A percentile compares a stretch with the other conserved stretches of the same genome.
Conservation (phyloP, 2,797 vertebrate genomes). For the Xenopus petersii region DNA sequence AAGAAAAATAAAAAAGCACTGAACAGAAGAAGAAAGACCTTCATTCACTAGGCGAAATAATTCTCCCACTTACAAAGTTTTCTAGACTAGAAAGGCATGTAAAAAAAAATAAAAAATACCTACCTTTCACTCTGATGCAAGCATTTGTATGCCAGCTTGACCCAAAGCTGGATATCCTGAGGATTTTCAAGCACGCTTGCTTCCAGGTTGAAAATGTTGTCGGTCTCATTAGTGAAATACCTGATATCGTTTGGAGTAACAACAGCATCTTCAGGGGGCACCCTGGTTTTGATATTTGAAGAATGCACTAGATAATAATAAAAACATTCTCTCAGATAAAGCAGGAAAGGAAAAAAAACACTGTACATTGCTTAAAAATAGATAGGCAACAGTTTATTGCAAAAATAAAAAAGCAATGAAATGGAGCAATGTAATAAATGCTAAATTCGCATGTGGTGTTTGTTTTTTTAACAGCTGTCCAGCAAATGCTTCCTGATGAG, state of each 20-base stretch:
- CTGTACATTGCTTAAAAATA: too few relatives aligned
- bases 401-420: too few relatives aligned
- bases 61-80: conserved; percentile 40
- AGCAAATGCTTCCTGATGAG: too few relatives aligned
- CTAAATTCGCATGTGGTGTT: too few relatives aligned
- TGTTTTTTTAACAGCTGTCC: too few relatives aligned
- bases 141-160: conserved; percentile 93
- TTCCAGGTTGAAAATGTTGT: conserved; percentile 95
- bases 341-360: neutral
- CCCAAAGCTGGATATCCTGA: conserved; percentile 90
- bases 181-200: conserved; percentile 88
- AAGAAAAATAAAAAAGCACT: conserved; percentile 31
- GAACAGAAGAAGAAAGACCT: conserved; percentile 25
- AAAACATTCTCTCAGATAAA: neutral
- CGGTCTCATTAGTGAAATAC: conserved; percentile 91
- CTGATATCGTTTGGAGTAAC: conserved; percentile 90
- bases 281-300: conserved; percentile 59
- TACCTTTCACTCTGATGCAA: conserved; percentile 86
- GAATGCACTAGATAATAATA: conserved; percentile 59
- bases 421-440: too few relatives aligned
- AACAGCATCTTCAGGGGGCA: conserved; percentile 74
- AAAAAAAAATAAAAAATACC: conserved; percentile 47
- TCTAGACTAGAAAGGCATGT: conserved; percentile 34
- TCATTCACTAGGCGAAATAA: conserved; percentile 29
- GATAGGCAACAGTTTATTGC: too few relatives aligned